A percentile compares a stretch with the other conserved stretches of the same genome.
phyloP scores from a whole-genome alignment of 2,888 invertebrate genomes.

The Caenorhabditis imperialis region DNA sequence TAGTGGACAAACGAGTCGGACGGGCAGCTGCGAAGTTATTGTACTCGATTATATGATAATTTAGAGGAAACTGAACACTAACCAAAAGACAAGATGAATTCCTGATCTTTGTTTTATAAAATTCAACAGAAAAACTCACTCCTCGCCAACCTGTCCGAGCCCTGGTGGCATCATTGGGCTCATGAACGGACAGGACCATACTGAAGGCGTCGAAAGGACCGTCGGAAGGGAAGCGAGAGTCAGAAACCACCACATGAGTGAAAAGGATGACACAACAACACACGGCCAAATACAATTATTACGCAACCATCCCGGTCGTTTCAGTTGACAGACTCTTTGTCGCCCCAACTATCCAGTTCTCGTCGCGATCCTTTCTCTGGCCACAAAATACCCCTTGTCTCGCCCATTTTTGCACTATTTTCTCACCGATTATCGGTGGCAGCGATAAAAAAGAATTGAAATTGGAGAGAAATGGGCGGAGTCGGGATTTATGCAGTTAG shows the following conservation, averaged over 20 bases:
- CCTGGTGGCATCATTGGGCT: constrained; percentile 53
- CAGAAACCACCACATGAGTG: background rate
- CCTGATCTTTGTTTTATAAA: no score
- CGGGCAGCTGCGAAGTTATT: constrained; percentile 67
- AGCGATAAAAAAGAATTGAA: constrained; percentile 7
- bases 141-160: constrained; percentile 57
- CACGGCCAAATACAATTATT: no score
- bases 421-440: background rate
- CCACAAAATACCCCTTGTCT: background rate
- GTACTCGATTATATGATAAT: background rate
- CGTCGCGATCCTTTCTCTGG: no score
- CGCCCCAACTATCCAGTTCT: background rate
- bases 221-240: background rate
- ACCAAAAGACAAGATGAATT: no score
- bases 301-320: constrained; percentile 8
- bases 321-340: constrained; percentile 12
- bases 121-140: constrained; percentile 50
- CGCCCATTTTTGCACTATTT: constrained; percentile 20
- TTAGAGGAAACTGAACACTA: no score
- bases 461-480: background rate
- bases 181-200: constrained; percentile 66
- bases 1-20: constrained; percentile 75
- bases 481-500: background rate
- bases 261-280: constrained; percentile 21
- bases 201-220: constrained; percentile 58